phyloP scores from a whole-genome alignment of 2,113 vertebrate genomes.

The Cyprinodon brontotheroides region DNA sequence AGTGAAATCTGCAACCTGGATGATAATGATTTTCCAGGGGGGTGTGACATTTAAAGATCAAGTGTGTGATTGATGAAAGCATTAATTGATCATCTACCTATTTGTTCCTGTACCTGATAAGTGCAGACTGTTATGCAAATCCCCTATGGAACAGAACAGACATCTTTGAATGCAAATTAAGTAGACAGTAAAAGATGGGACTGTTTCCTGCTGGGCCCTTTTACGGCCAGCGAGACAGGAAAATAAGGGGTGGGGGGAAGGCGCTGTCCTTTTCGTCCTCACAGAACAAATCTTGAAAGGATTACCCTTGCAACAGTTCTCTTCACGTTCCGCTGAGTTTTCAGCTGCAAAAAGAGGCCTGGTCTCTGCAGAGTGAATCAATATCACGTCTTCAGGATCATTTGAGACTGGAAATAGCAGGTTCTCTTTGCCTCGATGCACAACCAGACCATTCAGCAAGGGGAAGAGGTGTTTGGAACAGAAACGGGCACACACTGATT shows the following conservation, averaged over 20 bases:
- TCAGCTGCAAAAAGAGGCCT: slow-evolving; percentile 43
- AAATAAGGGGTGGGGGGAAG: background rate
- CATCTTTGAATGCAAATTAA: slow-evolving; percentile 76
- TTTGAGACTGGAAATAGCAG: slow-evolving; percentile 71
- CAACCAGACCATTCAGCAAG: slow-evolving; percentile 67
- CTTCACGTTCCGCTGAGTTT: slow-evolving; percentile 68
- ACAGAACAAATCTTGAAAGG: slow-evolving; percentile 43
- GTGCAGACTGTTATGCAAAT: slow-evolving; percentile 71
- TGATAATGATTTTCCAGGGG: slow-evolving; percentile 55
- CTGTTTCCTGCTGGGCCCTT: slow-evolving; percentile 42
- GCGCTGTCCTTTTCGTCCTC: slow-evolving; percentile 65
- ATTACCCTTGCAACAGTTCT: slow-evolving; percentile 58
- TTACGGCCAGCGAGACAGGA: background rate
- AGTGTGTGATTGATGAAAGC: slow-evolving; percentile 65
- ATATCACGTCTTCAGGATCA: slow-evolving; percentile 65
- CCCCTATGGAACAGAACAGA: slow-evolving; percentile 27
- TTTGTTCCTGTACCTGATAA: slow-evolving; percentile 66
- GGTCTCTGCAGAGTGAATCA: slow-evolving; percentile 63
- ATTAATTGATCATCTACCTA: slow-evolving; percentile 74
- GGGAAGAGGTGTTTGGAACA: slow-evolving; percentile 58
- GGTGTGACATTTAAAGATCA: slow-evolving; percentile 69
- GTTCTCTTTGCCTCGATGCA: slow-evolving; percentile 71
- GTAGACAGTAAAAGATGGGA: slow-evolving; percentile 38
- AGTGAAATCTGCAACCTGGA: slow-evolving; percentile 42
- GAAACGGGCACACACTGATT: slow-evolving; percentile 10